These are phyloP conservation scores for Strix uralensis DNA, from an alignment of 2,113 vertebrate genomes.

Conservation along the genomic window DNA sequence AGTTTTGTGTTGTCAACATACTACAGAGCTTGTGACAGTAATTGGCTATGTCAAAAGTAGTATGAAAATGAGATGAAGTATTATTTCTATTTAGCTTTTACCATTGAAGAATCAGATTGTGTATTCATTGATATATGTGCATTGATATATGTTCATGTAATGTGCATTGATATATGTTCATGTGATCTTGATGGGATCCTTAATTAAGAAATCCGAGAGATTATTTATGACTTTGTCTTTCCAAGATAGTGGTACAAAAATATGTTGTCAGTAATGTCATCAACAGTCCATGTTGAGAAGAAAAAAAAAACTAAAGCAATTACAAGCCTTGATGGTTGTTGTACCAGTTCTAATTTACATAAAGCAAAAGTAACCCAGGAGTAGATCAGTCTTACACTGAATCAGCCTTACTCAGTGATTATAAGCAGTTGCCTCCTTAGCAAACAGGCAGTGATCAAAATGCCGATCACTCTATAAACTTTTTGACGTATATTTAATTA, in stretches of 20 bases:
- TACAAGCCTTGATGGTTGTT: not conserved
- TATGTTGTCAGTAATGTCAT: not conserved
- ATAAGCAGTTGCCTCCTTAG: not conserved
- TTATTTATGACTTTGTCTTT: not conserved
- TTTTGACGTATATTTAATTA: constrained; percentile 28
- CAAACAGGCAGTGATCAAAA: not conserved
- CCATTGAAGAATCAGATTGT: not conserved
- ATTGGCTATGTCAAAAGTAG: not conserved
- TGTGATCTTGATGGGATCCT: not conserved
- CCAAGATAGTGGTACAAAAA: not conserved
- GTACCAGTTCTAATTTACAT: not conserved
- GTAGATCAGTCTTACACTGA: not conserved
- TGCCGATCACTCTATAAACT: not conserved
- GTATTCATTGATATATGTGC: not conserved
- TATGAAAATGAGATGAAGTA: not conserved
- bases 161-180: not conserved
- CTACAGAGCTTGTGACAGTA: not conserved
- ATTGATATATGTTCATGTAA: not conserved
- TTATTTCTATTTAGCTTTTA: not conserved
- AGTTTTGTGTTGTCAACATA: not conserved
- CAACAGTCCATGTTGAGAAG: not conserved
- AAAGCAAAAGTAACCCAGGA: not conserved
- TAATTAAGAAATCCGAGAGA: not conserved
- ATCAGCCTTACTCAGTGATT: not conserved
- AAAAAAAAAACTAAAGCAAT: not conserved